Evolutionary conservation across 2,113 vertebrate species (phyloP), one percentile per base, ranked within the genome.

Genomic region (Ciconia stormi): DNA sequence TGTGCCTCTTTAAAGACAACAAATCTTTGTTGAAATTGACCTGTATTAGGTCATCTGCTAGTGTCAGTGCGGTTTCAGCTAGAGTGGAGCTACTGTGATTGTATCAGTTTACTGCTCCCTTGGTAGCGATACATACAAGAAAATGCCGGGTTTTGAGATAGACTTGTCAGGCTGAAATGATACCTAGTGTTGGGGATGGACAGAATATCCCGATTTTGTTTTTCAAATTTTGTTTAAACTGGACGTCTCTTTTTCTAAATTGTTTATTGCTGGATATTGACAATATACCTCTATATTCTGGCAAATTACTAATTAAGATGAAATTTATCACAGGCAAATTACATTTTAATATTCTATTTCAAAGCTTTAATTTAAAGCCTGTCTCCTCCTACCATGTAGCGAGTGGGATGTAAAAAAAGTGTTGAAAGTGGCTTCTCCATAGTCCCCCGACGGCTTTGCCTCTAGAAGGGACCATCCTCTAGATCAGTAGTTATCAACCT

Each of bases 201-300:
- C 10, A 77, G 56, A 86, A 55, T 42, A 18, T 2, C 2, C 16
- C 4, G 1, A 6, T 73, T 82, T 74, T 58, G 10, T 30, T 86
- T 71, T 67, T 22, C 0, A 2, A 42, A 14, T 76, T 53, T 71
- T 1, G 2, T 61, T 69, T 79, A n/a, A 62, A 38, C 2, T 2
- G 6, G 11, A 21, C 0, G 3, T 49, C 27, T 87, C 2, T 53
- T 70, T 52, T 25, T 23, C 26, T 40, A 46, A 76, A 50, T 46
- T n/a, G 10, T 34, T 52, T 63, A 10, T 52, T 80, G 25, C 13
- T 50, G 17, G 2, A 34, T 84, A 25, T n/a, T 59, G 34, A 66
- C 11, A 63, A 26, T 8, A 50, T 23, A 30, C 6, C 8, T 77
- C 29, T 50, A 5, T 61, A 49, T 50, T 65, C 17, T 30, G 12